Percentiles rank a stretch among this genome's conserved stretches.
These are phyloP conservation scores for Gymnothorax javanicus DNA, from an alignment of 2,797 vertebrate genomes.

Conservation along the genomic window DNA sequence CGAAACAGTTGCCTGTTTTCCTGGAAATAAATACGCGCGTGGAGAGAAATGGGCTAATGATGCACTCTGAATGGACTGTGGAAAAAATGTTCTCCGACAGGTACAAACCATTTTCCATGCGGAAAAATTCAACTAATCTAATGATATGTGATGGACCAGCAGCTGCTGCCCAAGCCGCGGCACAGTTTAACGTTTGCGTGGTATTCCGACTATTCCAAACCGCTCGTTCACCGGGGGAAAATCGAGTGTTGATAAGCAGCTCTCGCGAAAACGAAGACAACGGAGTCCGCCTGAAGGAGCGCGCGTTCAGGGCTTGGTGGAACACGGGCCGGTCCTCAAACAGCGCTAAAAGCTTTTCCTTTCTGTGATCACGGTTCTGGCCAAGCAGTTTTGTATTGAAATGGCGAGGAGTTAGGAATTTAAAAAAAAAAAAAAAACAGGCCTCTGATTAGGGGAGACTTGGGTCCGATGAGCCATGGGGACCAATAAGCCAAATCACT, in stretches of 20 bases:
- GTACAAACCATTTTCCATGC: constrained; percentile 54
- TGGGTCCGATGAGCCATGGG: too few relatives aligned
- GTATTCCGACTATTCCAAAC: constrained; percentile 49
- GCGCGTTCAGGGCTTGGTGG: constrained; percentile 58
- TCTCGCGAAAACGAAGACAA: constrained; percentile 2
- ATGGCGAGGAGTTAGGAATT: constrained; percentile 40
- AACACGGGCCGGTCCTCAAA: constrained; percentile 57
- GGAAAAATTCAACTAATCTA: constrained; percentile 49
- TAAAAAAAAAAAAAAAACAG: constrained; percentile 39
- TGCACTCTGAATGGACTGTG: constrained; percentile 48
- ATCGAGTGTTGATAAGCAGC: constrained; percentile 2
- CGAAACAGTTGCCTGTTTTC: constrained; percentile 44
- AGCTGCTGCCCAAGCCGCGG: constrained; percentile 50
- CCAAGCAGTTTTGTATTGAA: constrained; percentile 59
- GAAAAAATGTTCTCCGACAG: constrained; percentile 49
- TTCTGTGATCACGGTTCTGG: constrained; percentile 65
- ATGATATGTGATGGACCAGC: constrained; percentile 44
- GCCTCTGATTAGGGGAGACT: too few relatives aligned
- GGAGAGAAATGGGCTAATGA: constrained; percentile 47
- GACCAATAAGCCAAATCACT: too few relatives aligned
- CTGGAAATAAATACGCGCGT: constrained; percentile 20
- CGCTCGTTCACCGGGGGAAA: constrained; percentile 50
- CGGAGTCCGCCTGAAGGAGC: constrained; percentile 60
- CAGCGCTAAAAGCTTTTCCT: constrained; percentile 60
- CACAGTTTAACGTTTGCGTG: constrained; percentile 48